Evolutionary conservation across 1,140 invertebrate genomes (phyloP).

Genomic region (Caenorhabditis brenneri): DNA sequence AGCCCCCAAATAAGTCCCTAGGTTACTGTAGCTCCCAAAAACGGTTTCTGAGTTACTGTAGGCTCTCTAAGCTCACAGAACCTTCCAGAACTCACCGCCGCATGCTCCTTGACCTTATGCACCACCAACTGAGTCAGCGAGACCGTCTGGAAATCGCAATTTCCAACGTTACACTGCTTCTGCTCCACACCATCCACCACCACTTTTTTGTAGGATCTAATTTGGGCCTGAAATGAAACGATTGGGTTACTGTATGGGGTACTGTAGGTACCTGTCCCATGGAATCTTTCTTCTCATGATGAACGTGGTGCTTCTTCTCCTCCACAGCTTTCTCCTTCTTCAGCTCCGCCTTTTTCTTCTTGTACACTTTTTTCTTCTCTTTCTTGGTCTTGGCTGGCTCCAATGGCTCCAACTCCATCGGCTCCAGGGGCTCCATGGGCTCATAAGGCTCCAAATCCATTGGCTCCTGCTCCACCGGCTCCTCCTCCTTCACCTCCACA

Average conservation of each 20-base stretch:
- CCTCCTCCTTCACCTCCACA: no score
- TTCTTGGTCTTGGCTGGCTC: no score
- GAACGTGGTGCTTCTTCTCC: no score
- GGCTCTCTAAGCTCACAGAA: no score
- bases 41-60: no score
- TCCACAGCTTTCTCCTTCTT: no score
- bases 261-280: background rate
- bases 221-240: background rate
- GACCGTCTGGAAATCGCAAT: background rate
- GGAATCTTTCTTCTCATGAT: background rate
- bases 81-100: background rate
- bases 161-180: background rate
- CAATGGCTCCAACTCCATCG: no score
- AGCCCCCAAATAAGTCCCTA: no score
- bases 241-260: background rate
- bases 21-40: no score
- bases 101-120: background rate
- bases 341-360: background rate
- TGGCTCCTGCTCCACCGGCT: no score
- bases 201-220: background rate
- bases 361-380: background rate
- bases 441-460: no score
- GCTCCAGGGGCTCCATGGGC: no score
- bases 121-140: background rate
- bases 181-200: background rate